These are phyloP conservation scores for Batillaria attramentaria DNA, from an alignment of 1,140 invertebrate genomes.

Conservation along the genomic window DNA sequence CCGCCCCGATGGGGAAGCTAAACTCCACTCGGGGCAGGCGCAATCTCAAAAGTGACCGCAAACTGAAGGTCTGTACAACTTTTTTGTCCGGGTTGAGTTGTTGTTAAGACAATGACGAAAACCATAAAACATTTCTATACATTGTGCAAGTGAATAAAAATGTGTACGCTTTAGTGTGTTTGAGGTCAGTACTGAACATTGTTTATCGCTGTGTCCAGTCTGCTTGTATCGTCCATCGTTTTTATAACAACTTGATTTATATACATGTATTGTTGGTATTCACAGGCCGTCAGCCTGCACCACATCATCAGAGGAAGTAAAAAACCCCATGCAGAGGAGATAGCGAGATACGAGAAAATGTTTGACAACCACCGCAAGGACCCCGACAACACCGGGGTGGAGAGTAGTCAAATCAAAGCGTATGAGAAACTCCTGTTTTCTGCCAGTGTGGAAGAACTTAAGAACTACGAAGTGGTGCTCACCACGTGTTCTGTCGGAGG, in stretches of 20 bases:
- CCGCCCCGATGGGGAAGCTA: conserved; percentile 43
- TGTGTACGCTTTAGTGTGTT: no score
- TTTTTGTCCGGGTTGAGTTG: no score
- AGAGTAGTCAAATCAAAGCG: conserved; percentile 26
- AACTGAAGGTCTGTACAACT: conserved; percentile 37
- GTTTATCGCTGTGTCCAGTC: no score
- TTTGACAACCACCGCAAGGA: conserved; percentile 26
- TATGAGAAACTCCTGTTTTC: conserved; percentile 43
- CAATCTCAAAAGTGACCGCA: conserved; percentile 21
- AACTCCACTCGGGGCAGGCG: conserved; percentile 26
- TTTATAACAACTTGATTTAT: no score
- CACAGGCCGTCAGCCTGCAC: conserved; percentile 46
- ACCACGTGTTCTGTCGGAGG: conserved; percentile 51
- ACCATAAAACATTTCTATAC: no score
- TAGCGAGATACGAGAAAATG: conserved; percentile 42
- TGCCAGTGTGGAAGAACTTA: conserved; percentile 44
- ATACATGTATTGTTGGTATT: no score
- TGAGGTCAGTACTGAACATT: no score
- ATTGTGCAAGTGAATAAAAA: no score
- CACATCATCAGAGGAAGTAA: conserved; percentile 49
- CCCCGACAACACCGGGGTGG: conserved; percentile 17
- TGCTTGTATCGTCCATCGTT: no score
- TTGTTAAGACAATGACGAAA: no score
- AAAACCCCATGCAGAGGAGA: conserved; percentile 52
- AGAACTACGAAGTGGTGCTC: conserved; percentile 49